A percentile compares a stretch with the other conserved stretches of the same genome.
Conservation (phyloP, 2,797 vertebrate genomes). For the Nannoperca australis region DNA sequence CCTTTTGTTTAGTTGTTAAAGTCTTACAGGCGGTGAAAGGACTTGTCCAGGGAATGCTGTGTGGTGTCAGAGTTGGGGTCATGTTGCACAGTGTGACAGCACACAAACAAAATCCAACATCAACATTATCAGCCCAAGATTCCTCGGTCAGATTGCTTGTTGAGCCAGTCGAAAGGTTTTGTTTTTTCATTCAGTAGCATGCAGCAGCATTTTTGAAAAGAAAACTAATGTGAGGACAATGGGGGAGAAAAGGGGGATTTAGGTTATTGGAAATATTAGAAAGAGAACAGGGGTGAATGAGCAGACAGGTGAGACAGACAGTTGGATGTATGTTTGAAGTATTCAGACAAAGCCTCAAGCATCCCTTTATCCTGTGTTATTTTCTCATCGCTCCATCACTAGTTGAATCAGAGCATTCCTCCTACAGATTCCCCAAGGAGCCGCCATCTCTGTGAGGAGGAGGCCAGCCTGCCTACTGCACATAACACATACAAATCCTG, state of each 20-base stretch:
- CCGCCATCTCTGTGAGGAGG: slow-evolving; percentile 60
- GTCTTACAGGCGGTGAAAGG: slow-evolving; percentile 28
- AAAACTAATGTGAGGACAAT: not conserved
- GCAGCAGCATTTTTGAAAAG: not conserved
- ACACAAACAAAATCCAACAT: slow-evolving; percentile 14
- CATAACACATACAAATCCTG: slow-evolving; percentile 44
- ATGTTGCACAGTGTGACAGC: slow-evolving; percentile 10
- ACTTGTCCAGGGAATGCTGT: slow-evolving; percentile 1
- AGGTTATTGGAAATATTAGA: not conserved
- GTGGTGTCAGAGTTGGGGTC: slow-evolving; percentile 25
- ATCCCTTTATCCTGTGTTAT: slow-evolving; percentile 35
- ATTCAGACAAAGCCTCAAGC: slow-evolving; percentile 57
- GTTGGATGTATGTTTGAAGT: slow-evolving; percentile 34
- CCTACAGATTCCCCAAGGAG: slow-evolving; percentile 75
- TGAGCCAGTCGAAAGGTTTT: not conserved
- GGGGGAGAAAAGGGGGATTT: not conserved
- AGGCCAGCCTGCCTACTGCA: slow-evolving; percentile 59
- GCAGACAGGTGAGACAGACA: slow-evolving; percentile 28
- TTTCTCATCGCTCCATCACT: slow-evolving; percentile 38
- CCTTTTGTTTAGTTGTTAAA: slow-evolving; percentile 28
- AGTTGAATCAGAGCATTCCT: slow-evolving; percentile 51
- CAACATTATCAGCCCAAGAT: not conserved
- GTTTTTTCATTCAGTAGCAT: not conserved
- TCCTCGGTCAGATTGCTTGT: not conserved
- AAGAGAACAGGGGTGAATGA: not conserved